These are phyloP conservation scores for Hydropsyche betteni DNA, from an alignment of 2,888 invertebrate genomes.

Conservation along the genomic window DNA sequence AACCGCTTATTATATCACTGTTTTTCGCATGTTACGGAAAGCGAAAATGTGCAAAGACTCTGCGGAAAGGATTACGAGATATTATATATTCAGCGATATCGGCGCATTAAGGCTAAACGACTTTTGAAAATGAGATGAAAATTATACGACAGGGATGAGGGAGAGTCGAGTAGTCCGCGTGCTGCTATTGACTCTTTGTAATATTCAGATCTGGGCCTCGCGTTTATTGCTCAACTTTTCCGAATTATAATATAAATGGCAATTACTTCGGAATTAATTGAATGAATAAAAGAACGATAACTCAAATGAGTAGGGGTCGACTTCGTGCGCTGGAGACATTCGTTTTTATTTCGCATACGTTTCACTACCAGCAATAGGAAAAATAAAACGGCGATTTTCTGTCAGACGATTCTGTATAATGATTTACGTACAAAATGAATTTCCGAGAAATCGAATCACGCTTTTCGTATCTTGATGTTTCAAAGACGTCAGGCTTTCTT, in stretches of 20 bases:
- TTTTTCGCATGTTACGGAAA: not conserved
- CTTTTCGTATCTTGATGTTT: too few relatives aligned
- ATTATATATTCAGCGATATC: slow-evolving; percentile 17
- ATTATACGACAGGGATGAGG: slow-evolving; percentile 13
- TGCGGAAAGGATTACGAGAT: slow-evolving; percentile 15
- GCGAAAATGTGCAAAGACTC: not conserved
- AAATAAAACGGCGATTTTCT: not conserved
- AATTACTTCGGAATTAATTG: slow-evolving; percentile 9
- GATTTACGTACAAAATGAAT: too few relatives aligned
- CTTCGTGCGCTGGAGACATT: not conserved
- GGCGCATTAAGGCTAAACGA: slow-evolving; percentile 25
- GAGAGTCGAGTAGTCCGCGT: not conserved
- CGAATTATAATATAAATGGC: slow-evolving; percentile 24
- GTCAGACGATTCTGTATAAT: too few relatives aligned
- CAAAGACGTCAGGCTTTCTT: too few relatives aligned
- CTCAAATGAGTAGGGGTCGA: not conserved
- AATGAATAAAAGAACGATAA: slow-evolving; percentile 20
- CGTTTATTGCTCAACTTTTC: slow-evolving; percentile 29
- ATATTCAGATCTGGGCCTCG: slow-evolving; percentile 20
- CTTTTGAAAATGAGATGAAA: slow-evolving; percentile 31
- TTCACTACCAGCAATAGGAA: not conserved
- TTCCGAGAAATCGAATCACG: too few relatives aligned
- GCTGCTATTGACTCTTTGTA: slow-evolving; percentile 18
- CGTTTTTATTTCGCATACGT: slow-evolving; percentile 1
- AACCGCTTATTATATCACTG: not conserved